Evolutionary conservation across 2,888 invertebrate species (phyloP), one percentile per base, ranked within the genome.

Genomic region (Cotesia congregata): DNA sequence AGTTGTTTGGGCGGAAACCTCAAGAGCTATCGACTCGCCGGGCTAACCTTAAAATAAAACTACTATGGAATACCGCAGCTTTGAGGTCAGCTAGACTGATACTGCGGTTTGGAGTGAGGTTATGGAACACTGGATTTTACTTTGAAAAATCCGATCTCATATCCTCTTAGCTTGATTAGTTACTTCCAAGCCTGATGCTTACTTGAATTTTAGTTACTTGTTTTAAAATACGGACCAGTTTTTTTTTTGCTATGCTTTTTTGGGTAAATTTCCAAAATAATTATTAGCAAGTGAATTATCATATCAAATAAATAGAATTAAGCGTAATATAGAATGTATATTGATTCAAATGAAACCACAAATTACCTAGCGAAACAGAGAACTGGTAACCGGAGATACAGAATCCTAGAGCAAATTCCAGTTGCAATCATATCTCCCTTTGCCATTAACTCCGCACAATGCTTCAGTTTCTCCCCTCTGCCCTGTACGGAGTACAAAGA

Each of bases 401-500:
- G 50, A 50, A 50, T 50, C 12, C 50, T 2, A 12, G 30, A 50
- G 50, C 12, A 50, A 7, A 50, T 50, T 50, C 50, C 50, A 50
- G 9, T 50, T 50, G 50, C 50, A 50, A 50, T 50, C 50, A 50
- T 50, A 50, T 50, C 50, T 50, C 50, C 12, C 50, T 50, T 30
- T 2, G 30, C 30, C 30, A 30, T 30, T 30, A 30, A 30, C 30
- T 30, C 30, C 30, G 30, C 30, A 30, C 3, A 30, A 30, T 30
- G 30, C 30, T 30, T 3, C 30, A 30, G 30, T 30, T 30, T 30
- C 2, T 30, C 30, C 30, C 30, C 3, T 30, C 30, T 30, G 30
- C 30, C 30, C 30, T 30, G 2, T 12, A 50, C 50, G 9, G 6
- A 12, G 69, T 70, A 76, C 67, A 68, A 59, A 61, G 41, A 72